These are phyloP conservation scores for Papilio polyxenes DNA, from an alignment of 1,140 invertebrate species.

Conservation along the genomic window DNA sequence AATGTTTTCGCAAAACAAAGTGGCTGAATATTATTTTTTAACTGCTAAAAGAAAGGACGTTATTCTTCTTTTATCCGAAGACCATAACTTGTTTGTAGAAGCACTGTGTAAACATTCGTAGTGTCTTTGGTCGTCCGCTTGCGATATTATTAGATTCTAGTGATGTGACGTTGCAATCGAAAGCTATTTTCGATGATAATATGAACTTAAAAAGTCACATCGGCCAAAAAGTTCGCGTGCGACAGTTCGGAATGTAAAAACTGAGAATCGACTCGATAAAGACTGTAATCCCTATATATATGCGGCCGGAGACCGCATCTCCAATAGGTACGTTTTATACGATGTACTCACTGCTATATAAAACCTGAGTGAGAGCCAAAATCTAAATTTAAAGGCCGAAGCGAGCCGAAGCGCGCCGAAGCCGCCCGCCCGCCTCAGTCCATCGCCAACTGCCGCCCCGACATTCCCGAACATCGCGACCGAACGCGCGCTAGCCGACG, in stretches of 20 bases:
- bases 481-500: slow-evolving; percentile 66
- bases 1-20: background rate
- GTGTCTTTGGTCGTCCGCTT: background rate
- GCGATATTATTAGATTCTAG: slow-evolving; percentile 23
- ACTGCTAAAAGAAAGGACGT: background rate
- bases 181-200: slow-evolving; percentile 46
- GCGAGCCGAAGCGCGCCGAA: slow-evolving; percentile 67
- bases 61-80: background rate
- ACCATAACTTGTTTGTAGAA: background rate
- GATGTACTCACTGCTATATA: slow-evolving; percentile 80
- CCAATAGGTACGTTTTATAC: slow-evolving; percentile 76
- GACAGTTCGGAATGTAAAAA: slow-evolving; percentile 68
- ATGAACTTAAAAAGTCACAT: slow-evolving; percentile 58
- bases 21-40: no score
- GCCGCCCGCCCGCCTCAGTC: slow-evolving; percentile 77
- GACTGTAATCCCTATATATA: slow-evolving; percentile 79
- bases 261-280: slow-evolving; percentile 75
- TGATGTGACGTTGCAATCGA: slow-evolving; percentile 12
- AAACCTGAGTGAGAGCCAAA: slow-evolving; percentile 79
- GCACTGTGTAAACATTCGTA: slow-evolving; percentile 7
- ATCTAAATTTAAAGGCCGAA: slow-evolving; percentile 78
- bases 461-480: slow-evolving; percentile 67
- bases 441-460: slow-evolving; percentile 71
- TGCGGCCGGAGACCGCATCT: slow-evolving; percentile 69
- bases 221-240: slow-evolving; percentile 56